A percentile compares a stretch with the other conserved stretches of the same genome.
Conservation (phyloP, 1,140 invertebrate species). For the Ephestia elutella region DNA sequence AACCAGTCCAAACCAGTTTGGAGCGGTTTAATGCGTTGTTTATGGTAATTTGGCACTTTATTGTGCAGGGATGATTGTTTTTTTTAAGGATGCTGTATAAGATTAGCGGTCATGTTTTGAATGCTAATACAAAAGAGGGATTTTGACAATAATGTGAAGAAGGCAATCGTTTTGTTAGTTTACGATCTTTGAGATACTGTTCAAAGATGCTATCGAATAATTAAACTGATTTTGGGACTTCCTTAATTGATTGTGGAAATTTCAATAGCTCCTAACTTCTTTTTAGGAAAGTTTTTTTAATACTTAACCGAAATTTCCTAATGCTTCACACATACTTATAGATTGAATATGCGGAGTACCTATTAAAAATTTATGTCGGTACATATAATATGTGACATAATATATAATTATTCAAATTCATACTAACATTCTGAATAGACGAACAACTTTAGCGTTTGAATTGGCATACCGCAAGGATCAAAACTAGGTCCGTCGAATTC, state of each 20-base stretch:
- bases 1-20: constrained; percentile 36
- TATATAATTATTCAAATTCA: too few relatives aligned
- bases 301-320: too few relatives aligned
- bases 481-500: too few relatives aligned
- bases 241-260: not conserved
- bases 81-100: constrained; percentile 43
- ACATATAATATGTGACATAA: too few relatives aligned
- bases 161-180: constrained; percentile 1
- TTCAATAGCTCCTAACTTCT: not conserved
- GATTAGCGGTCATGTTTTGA: constrained; percentile 55
- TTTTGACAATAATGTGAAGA: not conserved
- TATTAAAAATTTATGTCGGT: too few relatives aligned
- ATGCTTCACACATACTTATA: too few relatives aligned
- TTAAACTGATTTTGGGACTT: not conserved
- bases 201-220: not conserved
- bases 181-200: not conserved
- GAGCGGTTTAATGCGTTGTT: constrained; percentile 58
- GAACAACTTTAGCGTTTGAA: too few relatives aligned
- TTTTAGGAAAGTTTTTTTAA: not conserved
- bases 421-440: too few relatives aligned
- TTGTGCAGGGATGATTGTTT: constrained; percentile 43
- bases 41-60: constrained; percentile 65
- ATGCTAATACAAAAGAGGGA: constrained; percentile 5
- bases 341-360: too few relatives aligned
- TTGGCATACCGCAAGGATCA: too few relatives aligned